Evolutionary conservation across 1,140 invertebrate genomes (phyloP).

Genomic region (Drosophila auraria): DNA sequence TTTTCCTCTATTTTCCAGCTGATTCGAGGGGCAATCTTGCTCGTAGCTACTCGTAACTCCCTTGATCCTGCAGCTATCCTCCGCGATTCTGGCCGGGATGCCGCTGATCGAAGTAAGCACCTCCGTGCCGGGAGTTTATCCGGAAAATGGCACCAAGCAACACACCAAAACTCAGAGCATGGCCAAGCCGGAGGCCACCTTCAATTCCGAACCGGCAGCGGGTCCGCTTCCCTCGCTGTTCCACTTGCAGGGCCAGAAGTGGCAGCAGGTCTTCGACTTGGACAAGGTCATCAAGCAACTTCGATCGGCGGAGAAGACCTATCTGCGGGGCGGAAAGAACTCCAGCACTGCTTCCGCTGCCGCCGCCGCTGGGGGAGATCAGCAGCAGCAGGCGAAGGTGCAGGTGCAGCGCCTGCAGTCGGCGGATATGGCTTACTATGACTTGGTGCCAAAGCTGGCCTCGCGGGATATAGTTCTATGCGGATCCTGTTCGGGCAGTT

Average conservation of each 20-base stretch:
- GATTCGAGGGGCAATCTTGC: conserved; percentile 43
- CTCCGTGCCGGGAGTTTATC: conserved; percentile 43
- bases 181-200: conserved; percentile 27
- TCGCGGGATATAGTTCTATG: conserved; percentile 71
- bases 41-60: conserved; percentile 19
- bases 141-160: conserved; percentile 58
- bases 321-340: conserved; percentile 59
- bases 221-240: conserved; percentile 35
- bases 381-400: conserved; percentile 29
- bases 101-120: conserved; percentile 68
- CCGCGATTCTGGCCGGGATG: conserved; percentile 38
- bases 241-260: conserved; percentile 72
- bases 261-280: conserved; percentile 76
- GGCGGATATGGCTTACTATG: conserved; percentile 77
- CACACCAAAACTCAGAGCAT: conserved; percentile 31
- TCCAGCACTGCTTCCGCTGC: not conserved
- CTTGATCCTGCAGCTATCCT: conserved; percentile 11
- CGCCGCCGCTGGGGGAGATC: conserved; percentile 15
- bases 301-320: conserved; percentile 71
- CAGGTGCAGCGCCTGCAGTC: conserved; percentile 76
- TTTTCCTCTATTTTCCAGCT: conserved; percentile 23
- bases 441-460: conserved; percentile 77
- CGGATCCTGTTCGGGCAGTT: conserved; percentile 67
- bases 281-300: conserved; percentile 80
- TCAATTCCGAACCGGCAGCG: conserved; percentile 8